phyloP scores from a whole-genome alignment of 2,113 vertebrate genomes.

The Phasianus colchicus region DNA sequence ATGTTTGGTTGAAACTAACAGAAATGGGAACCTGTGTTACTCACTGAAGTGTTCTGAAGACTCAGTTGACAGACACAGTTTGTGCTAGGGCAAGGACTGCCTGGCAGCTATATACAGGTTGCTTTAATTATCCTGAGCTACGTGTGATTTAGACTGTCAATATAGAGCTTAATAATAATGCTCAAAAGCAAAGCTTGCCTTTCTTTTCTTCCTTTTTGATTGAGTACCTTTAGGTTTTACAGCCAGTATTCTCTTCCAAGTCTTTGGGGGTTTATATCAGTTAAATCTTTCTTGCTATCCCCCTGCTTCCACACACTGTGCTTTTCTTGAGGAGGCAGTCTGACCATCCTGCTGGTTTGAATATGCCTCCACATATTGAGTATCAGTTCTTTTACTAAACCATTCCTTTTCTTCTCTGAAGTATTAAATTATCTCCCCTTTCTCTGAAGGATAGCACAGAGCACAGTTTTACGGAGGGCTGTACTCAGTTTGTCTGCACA shows the following conservation, averaged over 20 bases:
- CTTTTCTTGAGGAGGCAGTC: not conserved
- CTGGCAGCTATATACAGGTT: not conserved
- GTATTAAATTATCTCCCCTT: not conserved
- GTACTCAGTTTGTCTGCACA: fast-evolving
- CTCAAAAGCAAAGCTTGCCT: not conserved
- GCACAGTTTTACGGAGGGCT: not conserved
- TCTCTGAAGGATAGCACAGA: not conserved
- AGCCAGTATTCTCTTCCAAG: not conserved
- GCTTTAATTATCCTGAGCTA: not conserved
- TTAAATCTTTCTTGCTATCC: not conserved
- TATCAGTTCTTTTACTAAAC: not conserved
- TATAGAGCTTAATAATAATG: not conserved
- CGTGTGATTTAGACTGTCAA: not conserved
- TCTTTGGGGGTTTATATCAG: not conserved
- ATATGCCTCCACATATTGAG: not conserved
- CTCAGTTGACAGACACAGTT: not conserved
- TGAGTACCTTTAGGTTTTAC: not conserved
- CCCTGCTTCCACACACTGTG: not conserved
- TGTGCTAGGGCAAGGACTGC: not conserved
- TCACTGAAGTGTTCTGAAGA: not conserved
- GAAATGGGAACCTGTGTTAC: not conserved
- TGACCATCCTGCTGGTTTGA: not conserved
- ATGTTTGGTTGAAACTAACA: not conserved
- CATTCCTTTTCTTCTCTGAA: not conserved
- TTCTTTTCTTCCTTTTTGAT: not conserved